Percentiles rank a stretch among this genome's conserved stretches.
Evolutionary conservation across 2,113 vertebrate species (phyloP).

Genomic region (Oreochromis spilurus): DNA sequence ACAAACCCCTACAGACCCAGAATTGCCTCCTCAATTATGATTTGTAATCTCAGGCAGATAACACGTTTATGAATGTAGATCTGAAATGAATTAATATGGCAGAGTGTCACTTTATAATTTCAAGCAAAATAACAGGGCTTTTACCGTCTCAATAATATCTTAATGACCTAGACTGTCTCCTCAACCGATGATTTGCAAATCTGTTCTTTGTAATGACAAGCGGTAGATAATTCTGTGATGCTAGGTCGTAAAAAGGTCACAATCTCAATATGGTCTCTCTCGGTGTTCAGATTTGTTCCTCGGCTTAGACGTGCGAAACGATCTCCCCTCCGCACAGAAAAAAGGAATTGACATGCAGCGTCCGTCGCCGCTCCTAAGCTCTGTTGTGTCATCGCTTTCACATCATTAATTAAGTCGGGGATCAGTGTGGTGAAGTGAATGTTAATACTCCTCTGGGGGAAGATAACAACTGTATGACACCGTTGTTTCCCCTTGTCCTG

Average conservation of each 20-base stretch:
- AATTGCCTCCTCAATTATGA: slow-evolving; percentile 20
- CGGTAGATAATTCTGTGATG: slow-evolving; percentile 25
- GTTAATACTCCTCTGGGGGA: slow-evolving; percentile 46
- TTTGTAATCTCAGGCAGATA: slow-evolving; percentile 24
- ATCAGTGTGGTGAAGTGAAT: slow-evolving; percentile 43
- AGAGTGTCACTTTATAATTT: slow-evolving; percentile 3
- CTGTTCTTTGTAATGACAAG: slow-evolving; percentile 23
- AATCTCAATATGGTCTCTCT: slow-evolving; percentile 23
- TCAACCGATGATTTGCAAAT: slow-evolving; percentile 35
- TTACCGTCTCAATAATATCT: slow-evolving; percentile 36
- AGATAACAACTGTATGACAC: slow-evolving; percentile 33
- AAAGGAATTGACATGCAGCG: slow-evolving; percentile 42
- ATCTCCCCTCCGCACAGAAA: background rate
- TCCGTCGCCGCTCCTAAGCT: slow-evolving; percentile 26
- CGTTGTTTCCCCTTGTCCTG: slow-evolving; percentile 34
- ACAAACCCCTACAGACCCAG: background rate
- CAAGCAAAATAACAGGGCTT: slow-evolving; percentile 22
- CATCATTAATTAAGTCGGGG: slow-evolving; percentile 65
- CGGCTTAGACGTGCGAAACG: slow-evolving; percentile 17
- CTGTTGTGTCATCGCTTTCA: slow-evolving; percentile 61
- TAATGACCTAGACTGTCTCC: slow-evolving; percentile 30
- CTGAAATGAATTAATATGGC: slow-evolving; percentile 18
- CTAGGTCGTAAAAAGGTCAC: slow-evolving; percentile 38
- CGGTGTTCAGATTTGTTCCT: slow-evolving; percentile 19
- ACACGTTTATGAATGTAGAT: slow-evolving; percentile 7